Evolutionary conservation across 1,140 invertebrate genomes (phyloP).

Genomic region (Meloidogyne exigua): DNA sequence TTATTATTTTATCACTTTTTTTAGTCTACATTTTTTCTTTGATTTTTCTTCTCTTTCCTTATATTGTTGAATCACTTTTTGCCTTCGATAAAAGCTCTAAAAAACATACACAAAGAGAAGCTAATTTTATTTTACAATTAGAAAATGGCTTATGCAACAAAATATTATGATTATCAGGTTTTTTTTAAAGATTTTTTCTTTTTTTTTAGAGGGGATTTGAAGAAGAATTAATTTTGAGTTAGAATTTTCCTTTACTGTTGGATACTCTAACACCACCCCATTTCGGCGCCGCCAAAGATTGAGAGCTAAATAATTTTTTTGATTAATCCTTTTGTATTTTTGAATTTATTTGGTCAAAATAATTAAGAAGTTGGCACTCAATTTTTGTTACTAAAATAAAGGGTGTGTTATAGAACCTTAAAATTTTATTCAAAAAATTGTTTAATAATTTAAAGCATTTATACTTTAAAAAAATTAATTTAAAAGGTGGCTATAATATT

Average conservation of each 20-base stretch:
- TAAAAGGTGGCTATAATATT: slow-evolving; percentile 32
- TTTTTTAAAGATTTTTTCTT: neutral
- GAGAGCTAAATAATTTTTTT: too few relatives aligned
- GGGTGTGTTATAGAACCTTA: too few relatives aligned
- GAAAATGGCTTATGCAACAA: slow-evolving; percentile 34
- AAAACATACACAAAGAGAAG: neutral
- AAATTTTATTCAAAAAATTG: too few relatives aligned
- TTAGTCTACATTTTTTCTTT: neutral
- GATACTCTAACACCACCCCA: too few relatives aligned
- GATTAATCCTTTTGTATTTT: too few relatives aligned
- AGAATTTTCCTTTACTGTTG: too few relatives aligned
- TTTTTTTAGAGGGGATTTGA: neutral
- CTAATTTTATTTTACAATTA: neutral
- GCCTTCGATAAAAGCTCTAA: neutral
- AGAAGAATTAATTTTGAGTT: too few relatives aligned
- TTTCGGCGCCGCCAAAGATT: too few relatives aligned
- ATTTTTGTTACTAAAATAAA: too few relatives aligned
- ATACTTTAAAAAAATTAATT: neutral
- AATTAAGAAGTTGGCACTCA: too few relatives aligned
- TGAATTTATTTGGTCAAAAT: too few relatives aligned
- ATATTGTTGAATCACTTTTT: neutral
- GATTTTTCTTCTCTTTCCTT: neutral
- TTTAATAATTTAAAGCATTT: too few relatives aligned
- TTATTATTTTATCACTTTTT: neutral
- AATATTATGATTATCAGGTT: slow-evolving; percentile 39